phyloP scores from a whole-genome alignment of 1,140 invertebrate species.

The Apis laboriosa region DNA sequence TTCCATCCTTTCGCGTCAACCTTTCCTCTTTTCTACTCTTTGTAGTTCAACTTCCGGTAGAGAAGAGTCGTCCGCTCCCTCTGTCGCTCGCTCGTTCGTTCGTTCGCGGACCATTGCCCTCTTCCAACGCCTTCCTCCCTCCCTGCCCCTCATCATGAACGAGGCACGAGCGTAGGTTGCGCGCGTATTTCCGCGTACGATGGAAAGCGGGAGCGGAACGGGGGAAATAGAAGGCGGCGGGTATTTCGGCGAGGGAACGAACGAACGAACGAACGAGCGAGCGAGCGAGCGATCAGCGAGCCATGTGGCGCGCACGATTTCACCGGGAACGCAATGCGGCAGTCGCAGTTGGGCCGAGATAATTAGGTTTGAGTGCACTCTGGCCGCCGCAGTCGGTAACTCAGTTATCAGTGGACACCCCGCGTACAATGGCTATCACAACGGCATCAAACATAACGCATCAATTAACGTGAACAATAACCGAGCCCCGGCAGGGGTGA shows the following conservation, averaged over 20 bases:
- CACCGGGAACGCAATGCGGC: slow-evolving; percentile 78
- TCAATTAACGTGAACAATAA: slow-evolving; percentile 82
- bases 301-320: slow-evolving; percentile 39
- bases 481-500: slow-evolving; percentile 60
- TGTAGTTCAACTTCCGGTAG: slow-evolving; percentile 50
- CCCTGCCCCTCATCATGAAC: neutral
- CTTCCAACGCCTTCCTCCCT: neutral
- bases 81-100: neutral
- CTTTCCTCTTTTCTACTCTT: slow-evolving; percentile 30
- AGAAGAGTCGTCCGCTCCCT: slow-evolving; percentile 31
- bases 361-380: slow-evolving; percentile 82
- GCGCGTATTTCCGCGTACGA: too few species aligned
- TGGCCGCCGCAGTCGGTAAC: slow-evolving; percentile 81
- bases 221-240: neutral
- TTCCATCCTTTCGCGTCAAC: slow-evolving; percentile 7
- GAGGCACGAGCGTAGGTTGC: too few species aligned
- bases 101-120: slow-evolving; percentile 18
- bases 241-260: slow-evolving; percentile 7
- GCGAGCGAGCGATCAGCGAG: neutral
- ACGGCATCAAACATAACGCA: slow-evolving; percentile 82
- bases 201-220: too few species aligned
- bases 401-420: slow-evolving; percentile 82
- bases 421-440: slow-evolving; percentile 81
- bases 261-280: neutral
- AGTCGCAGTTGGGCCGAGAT: slow-evolving; percentile 80